Evolutionary conservation across 2,113 vertebrate genomes (phyloP).

Genomic region (Menura novaehollandiae): DNA sequence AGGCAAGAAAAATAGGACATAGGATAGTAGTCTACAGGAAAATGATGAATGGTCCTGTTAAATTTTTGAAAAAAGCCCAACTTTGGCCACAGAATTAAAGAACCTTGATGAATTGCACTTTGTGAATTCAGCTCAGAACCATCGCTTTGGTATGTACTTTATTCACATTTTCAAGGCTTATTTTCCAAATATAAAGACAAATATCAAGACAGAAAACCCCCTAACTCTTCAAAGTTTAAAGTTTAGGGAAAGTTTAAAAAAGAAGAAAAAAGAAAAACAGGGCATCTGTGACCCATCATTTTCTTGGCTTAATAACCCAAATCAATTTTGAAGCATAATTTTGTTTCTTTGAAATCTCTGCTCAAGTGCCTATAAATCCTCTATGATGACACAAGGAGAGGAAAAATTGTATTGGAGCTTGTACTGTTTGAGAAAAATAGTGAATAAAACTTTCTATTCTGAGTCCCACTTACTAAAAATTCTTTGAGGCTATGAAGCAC

Average conservation of each 20-base stretch:
- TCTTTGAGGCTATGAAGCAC: neutral
- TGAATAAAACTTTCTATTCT: neutral
- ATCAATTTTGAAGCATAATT: neutral
- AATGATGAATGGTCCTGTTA: neutral
- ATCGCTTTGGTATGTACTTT: neutral
- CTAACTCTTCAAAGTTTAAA: neutral
- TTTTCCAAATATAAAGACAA: neutral
- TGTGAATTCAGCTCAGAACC: neutral
- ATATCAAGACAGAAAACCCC: neutral
- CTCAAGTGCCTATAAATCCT: neutral
- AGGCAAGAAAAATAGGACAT: neutral
- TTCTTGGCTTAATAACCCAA: neutral
- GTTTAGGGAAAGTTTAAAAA: neutral
- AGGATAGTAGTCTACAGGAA: neutral
- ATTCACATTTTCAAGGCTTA: neutral
- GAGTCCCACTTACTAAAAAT: neutral
- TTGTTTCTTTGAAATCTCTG: neutral
- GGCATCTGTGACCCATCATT: neutral
- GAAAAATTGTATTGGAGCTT: neutral
- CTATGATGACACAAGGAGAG: neutral
- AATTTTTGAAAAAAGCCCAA: neutral
- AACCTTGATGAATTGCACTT: neutral
- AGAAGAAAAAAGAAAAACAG: rapidly evolving
- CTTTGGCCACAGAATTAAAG: neutral
- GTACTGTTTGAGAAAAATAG: neutral